Conservation (phyloP, 2,888 invertebrate genomes). For the Melipona beecheii region DNA sequence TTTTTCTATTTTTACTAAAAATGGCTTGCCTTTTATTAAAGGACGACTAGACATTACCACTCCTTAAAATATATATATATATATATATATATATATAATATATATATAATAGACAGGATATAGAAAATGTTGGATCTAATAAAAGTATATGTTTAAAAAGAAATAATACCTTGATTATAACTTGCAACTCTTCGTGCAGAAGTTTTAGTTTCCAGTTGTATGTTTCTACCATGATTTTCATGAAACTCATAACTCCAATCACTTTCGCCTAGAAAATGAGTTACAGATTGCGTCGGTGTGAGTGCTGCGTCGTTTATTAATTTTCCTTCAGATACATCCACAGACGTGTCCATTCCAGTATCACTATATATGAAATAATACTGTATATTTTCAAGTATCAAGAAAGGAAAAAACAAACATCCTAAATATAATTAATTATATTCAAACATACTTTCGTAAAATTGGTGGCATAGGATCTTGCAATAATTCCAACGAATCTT, state of each 20-base stretch:
- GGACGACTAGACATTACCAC: slow-evolving; percentile 83
- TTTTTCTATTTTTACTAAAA: slow-evolving; percentile 88
- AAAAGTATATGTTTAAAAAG: neutral
- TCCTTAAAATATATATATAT: slow-evolving; percentile 82
- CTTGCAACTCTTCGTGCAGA: slow-evolving; percentile 91
- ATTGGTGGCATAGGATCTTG: slow-evolving; percentile 85
- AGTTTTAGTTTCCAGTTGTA: slow-evolving; percentile 88
- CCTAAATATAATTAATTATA: slow-evolving; percentile 22
- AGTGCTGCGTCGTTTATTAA: slow-evolving; percentile 77
- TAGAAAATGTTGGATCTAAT: slow-evolving; percentile 26
- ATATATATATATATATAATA: too few species aligned
- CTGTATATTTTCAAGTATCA: neutral
- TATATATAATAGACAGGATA: neutral
- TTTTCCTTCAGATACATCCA: slow-evolving; percentile 81
- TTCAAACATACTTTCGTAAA: slow-evolving; percentile 76
- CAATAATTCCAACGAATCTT: slow-evolving; percentile 87
- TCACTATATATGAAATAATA: slow-evolving; percentile 76
- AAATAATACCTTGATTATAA: slow-evolving; percentile 90
- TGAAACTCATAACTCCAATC: slow-evolving; percentile 89
- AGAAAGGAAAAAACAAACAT: neutral
- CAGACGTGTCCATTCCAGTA: slow-evolving; percentile 81
- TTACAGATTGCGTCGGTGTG: slow-evolving; percentile 79
- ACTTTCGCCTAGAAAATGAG: slow-evolving; percentile 72
- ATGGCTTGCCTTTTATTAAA: slow-evolving; percentile 80
- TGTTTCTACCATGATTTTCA: slow-evolving; percentile 93